Evolutionary conservation across 1,140 invertebrate genomes (phyloP).

Genomic region (Manduca sexta): DNA sequence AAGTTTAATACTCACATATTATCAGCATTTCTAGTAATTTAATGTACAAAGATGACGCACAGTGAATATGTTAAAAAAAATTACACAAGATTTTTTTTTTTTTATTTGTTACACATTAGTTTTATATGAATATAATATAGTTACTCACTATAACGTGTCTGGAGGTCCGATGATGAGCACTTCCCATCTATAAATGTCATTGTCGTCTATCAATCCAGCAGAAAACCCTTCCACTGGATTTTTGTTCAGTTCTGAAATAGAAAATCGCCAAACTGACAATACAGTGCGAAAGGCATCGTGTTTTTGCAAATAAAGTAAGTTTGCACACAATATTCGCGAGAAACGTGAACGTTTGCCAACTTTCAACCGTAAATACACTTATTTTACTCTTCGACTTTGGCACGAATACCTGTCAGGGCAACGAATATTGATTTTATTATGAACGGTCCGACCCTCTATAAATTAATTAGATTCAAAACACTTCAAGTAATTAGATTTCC

Average conservation of each 20-base stretch:
- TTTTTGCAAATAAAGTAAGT: background rate
- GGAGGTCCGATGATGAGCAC: conserved; percentile 99
- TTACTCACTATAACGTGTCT: conserved; percentile 97
- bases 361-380: conserved; percentile 27
- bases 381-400: conserved; percentile 30
- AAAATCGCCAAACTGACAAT: background rate
- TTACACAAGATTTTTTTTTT: no score
- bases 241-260: conserved; percentile 95
- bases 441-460: background rate
- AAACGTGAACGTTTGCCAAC: conserved; percentile 40
- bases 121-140: no score
- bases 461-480: conserved; percentile 5
- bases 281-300: background rate
- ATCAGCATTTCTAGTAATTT: no score
- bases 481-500: conserved; percentile 7
- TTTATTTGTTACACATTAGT: no score
- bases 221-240: conserved; percentile 99
- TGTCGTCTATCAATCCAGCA: conserved; percentile 98
- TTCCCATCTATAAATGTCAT: conserved; percentile 99
- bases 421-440: conserved; percentile 61
- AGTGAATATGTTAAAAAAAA: no score
- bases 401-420: conserved; percentile 45
- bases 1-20: background rate
- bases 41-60: no score
- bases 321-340: conserved; percentile 15